These are phyloP conservation scores for Philopotamus ludificatus DNA, from an alignment of 1,140 invertebrate genomes.

Conservation along the genomic window DNA sequence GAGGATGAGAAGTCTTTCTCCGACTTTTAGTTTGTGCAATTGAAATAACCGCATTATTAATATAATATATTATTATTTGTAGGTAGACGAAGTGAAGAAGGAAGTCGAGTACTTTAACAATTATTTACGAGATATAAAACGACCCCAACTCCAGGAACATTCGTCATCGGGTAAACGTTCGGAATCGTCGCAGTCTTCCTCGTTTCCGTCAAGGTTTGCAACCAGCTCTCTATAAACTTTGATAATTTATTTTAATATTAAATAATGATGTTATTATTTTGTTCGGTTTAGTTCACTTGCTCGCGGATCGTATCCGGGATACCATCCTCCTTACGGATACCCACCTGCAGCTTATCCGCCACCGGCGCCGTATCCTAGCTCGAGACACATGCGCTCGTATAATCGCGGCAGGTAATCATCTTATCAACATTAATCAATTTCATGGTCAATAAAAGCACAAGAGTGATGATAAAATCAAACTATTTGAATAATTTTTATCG, in stretches of 20 bases:
- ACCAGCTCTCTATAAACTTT: too few relatives aligned
- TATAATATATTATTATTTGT: too few relatives aligned
- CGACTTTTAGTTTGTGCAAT: neutral
- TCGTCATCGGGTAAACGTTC: constrained; percentile 56
- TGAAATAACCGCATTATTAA: neutral
- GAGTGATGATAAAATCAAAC: neutral
- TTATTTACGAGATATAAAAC: constrained; percentile 91
- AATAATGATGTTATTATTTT: neutral
- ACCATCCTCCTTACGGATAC: constrained; percentile 41
- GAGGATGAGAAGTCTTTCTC: too few relatives aligned
- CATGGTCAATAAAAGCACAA: neutral
- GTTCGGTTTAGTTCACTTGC: constrained; percentile 34
- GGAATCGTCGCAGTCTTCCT: constrained; percentile 53
- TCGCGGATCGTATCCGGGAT: constrained; percentile 50
- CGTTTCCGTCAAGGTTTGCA: constrained; percentile 54
- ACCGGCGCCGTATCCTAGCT: constrained; percentile 19
- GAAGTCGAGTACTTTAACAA: constrained; percentile 98
- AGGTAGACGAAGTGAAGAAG: constrained; percentile 90
- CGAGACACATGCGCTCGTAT: constrained; percentile 33
- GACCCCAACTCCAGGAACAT: constrained; percentile 89
- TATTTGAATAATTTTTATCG: neutral
- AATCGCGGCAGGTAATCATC: constrained; percentile 41
- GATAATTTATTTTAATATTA: neutral
- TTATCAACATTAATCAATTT: too few relatives aligned
- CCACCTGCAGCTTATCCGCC: constrained; percentile 23